Evolutionary conservation across 2,113 vertebrate species (phyloP), one percentile per base, ranked within the genome.

Genomic region (Calypte anna): DNA sequence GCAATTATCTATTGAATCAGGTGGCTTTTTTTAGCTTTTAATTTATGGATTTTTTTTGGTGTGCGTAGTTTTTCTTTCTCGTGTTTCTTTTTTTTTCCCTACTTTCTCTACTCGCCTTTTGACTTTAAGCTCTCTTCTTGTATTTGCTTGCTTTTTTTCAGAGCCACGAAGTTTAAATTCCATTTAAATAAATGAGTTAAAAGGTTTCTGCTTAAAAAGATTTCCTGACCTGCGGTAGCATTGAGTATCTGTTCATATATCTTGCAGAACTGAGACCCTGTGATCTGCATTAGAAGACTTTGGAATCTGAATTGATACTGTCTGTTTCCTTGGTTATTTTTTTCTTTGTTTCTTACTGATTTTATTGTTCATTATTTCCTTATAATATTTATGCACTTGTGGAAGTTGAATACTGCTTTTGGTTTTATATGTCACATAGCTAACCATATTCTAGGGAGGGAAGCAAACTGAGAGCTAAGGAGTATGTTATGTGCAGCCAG

Each of bases 31-130:
- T 50, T 4, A 40, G 50, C n/a, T 66, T 90, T 86, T 30, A 73
- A 62, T 40, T 40, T 40, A 57, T 46, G 22, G 44, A 43, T 2
- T 0, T 0, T 17, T n/a, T 6, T 21, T 50, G 81, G 54, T 33
- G 12, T 79, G 14, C 7, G 25, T 79, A 7, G 13, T 57, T 86
- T 59, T 5, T 62, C 80, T 54, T 63, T 58, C 14, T 36, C 72
- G 1, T 13, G n/a, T 12, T 4, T n/a, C 48, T 44, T 76, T 55
- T n/a, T 61, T 4, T 40, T 40, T 13, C 40, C 19, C n/a, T 70
- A 13, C 30, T n/a, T 70, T 72, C 7, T 84, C 27, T 55, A 36
- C 36, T 86, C 64, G 14, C 78, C 44, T 90, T 20, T 43, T 7
- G 40, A 14, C 40, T 73, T 55, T 64, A 88, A 79, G 55, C 5